Percentiles rank a stretch among this genome's conserved stretches.
phyloP scores from a whole-genome alignment of 2,888 invertebrate genomes.

The Zele albiditarsus region DNA sequence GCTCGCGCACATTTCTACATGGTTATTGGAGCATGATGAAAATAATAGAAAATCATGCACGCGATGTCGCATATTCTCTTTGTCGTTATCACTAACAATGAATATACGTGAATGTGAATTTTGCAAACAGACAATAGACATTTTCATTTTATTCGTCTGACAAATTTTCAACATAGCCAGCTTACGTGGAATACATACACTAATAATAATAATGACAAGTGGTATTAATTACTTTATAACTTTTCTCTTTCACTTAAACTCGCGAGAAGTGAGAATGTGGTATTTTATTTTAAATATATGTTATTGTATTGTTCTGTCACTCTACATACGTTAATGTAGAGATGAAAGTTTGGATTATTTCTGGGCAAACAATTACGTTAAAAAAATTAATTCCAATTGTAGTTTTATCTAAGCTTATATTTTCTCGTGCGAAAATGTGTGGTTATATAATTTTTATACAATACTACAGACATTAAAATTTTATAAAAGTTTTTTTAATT shows the following conservation, averaged over 20 bases:
- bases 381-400: no score
- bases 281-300: no score
- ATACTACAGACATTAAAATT: not conserved
- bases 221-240: no score
- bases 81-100: conserved; percentile 7
- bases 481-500: not conserved
- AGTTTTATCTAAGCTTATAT: no score
- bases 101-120: conserved; percentile 12
- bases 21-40: conserved; percentile 42
- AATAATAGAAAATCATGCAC: conserved; percentile 41
- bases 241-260: no score
- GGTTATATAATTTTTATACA: not conserved
- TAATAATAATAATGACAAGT: not conserved
- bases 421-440: no score
- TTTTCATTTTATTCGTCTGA: not conserved
- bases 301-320: no score
- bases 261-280: no score
- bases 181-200: not conserved
- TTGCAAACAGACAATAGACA: conserved; percentile 16
- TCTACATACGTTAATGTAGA: no score
- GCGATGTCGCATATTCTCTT: not conserved
- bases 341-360: no score
- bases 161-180: not conserved
- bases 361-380: no score
- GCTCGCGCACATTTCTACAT: not conserved